These are phyloP conservation scores for Myiozetetes cayanensis DNA, from an alignment of 2,113 vertebrate genomes.

Conservation along the genomic window DNA sequence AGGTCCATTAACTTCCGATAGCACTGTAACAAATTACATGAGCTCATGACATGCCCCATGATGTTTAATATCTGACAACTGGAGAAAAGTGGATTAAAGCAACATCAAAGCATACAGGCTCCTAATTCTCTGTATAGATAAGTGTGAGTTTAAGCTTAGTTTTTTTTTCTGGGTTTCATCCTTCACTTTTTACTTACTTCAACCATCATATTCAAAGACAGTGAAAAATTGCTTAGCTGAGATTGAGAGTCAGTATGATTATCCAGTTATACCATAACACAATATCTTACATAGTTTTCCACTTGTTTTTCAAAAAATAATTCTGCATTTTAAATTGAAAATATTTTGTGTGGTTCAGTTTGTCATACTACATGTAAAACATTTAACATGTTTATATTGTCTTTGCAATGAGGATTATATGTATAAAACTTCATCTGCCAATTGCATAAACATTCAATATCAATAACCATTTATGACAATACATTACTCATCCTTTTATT, in stretches of 20 bases:
- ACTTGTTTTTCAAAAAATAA: background rate
- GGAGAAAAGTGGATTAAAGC: slow-evolving; percentile 33
- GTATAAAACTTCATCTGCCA: background rate
- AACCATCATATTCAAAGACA: background rate
- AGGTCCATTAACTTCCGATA: slow-evolving; percentile 26
- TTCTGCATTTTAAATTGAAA: background rate
- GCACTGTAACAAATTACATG: slow-evolving; percentile 6
- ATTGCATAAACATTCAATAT: background rate
- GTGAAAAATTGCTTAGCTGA: background rate
- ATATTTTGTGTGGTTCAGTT: background rate
- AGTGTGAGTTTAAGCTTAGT: background rate
- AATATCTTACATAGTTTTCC: background rate
- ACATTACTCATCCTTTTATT: background rate
- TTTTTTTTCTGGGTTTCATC: background rate
- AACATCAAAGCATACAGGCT: background rate
- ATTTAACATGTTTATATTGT: background rate
- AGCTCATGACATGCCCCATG: background rate
- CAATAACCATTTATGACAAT: background rate
- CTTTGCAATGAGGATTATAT: background rate
- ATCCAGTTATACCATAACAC: background rate
- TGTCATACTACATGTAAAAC: background rate
- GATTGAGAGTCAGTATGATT: background rate
- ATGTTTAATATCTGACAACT: slow-evolving; percentile 22
- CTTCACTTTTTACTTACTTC: background rate
- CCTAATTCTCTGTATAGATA: background rate